Evolutionary conservation across 2,113 vertebrate genomes (phyloP).

Genomic region (Ammodramus savannarum): DNA sequence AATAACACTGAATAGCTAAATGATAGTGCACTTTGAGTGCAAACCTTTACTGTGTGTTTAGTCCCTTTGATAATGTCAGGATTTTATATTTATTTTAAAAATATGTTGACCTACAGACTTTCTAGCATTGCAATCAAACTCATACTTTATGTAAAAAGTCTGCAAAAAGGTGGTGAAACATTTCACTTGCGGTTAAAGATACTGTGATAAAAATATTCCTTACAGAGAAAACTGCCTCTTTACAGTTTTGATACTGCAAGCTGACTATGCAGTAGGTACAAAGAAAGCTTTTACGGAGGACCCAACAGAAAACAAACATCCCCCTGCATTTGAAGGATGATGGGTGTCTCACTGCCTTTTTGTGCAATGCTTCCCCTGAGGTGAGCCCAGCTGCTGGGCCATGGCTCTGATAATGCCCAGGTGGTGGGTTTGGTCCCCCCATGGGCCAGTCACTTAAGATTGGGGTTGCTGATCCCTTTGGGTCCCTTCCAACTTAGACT

Average conservation of each 20-base stretch:
- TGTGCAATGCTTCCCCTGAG: background rate
- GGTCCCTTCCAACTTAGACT: background rate
- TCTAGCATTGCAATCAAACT: background rate
- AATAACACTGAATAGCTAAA: background rate
- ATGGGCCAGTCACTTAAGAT: rapidly evolving
- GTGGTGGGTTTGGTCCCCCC: background rate
- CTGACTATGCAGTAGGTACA: background rate
- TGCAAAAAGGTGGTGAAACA: background rate
- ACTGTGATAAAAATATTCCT: background rate
- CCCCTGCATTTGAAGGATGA: background rate
- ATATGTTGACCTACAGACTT: background rate
- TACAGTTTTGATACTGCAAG: background rate
- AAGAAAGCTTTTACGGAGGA: background rate
- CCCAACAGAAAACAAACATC: background rate
- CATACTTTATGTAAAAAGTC: background rate
- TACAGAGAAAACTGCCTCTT: background rate
- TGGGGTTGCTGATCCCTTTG: background rate
- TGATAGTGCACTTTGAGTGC: background rate
- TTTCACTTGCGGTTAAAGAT: background rate
- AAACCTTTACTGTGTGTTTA: background rate
- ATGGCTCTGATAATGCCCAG: rapidly evolving
- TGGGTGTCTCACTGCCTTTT: background rate
- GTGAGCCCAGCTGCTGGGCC: background rate
- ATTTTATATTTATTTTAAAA: background rate
- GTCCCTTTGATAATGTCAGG: background rate